Conservation (phyloP, 2,888 invertebrate genomes). For the Drosophila meridionalis region DNA sequence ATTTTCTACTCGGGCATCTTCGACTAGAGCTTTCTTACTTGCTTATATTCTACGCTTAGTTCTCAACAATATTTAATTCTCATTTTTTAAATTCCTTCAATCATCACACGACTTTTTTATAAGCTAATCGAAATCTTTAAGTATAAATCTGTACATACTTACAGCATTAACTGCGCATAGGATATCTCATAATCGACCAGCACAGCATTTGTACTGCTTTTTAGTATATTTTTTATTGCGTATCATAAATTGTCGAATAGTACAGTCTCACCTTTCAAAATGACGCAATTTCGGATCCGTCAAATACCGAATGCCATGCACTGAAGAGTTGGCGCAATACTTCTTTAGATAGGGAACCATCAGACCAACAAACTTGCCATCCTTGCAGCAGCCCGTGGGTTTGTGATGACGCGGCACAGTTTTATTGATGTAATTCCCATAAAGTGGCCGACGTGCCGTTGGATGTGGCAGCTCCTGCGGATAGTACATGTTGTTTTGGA, state of each 20-base stretch:
- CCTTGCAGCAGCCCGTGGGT: slow-evolving; percentile 1
- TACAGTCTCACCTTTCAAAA: slow-evolving; percentile 76
- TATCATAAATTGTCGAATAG: neutral
- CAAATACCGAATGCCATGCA: slow-evolving; percentile 82
- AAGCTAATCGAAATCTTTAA: no score
- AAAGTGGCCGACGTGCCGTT: slow-evolving; percentile 52
- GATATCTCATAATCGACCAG: neutral
- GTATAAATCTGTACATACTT: no score
- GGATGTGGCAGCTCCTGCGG: slow-evolving; percentile 60
- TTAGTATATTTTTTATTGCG: neutral
- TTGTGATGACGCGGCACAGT: slow-evolving; percentile 23
- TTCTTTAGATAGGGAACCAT: slow-evolving; percentile 65
- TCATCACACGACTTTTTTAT: no score
- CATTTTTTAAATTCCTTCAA: no score
- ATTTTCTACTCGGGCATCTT: no score
- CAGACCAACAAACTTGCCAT: slow-evolving; percentile 13
- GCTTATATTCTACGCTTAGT: no score
- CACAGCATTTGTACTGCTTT: neutral
- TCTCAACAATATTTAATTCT: no score
- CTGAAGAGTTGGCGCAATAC: slow-evolving; percentile 75
- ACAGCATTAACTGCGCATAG: no score
- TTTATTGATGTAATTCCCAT: slow-evolving; percentile 35
- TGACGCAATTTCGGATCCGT: slow-evolving; percentile 70
- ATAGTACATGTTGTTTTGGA: slow-evolving; percentile 52
- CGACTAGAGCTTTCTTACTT: no score